Percentiles rank a stretch among this genome's conserved stretches.
phyloP scores from a whole-genome alignment of 2,113 vertebrate genomes.

The Dunckerocampus dactyliophorus region DNA sequence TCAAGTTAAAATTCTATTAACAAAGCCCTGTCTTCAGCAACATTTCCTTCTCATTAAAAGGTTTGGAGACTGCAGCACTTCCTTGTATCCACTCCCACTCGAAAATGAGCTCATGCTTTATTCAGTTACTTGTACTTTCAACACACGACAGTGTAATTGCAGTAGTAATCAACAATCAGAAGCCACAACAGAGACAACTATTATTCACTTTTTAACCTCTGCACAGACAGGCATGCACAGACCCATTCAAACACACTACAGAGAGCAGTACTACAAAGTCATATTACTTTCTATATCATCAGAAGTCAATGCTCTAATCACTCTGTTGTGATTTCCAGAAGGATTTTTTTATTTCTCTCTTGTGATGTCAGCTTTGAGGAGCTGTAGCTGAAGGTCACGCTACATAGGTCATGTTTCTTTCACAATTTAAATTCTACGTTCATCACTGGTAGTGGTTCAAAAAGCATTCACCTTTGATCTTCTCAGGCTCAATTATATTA shows the following conservation, averaged over 20 bases:
- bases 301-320: slow-evolving; percentile 22
- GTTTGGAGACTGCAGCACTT: slow-evolving; percentile 56
- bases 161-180: slow-evolving; percentile 71
- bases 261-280: slow-evolving; percentile 8
- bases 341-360: slow-evolving; percentile 29
- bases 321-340: slow-evolving; percentile 24
- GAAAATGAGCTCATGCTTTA: slow-evolving; percentile 61
- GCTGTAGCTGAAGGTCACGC: slow-evolving; percentile 45
- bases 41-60: slow-evolving; percentile 72
- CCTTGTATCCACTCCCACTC: slow-evolving; percentile 53
- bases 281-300: slow-evolving; percentile 27
- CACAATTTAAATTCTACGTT: slow-evolving; percentile 20
- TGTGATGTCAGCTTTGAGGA: slow-evolving; percentile 33
- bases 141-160: slow-evolving; percentile 69
- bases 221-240: slow-evolving; percentile 28
- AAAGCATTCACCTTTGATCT: slow-evolving; percentile 56
- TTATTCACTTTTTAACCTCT: slow-evolving; percentile 21
- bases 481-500: slow-evolving; percentile 44
- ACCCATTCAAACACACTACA: slow-evolving; percentile 8
- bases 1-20: slow-evolving; percentile 74
- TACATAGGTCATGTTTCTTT: slow-evolving; percentile 23
- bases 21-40: slow-evolving; percentile 70
- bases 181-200: slow-evolving; percentile 63
- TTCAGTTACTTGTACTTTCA: slow-evolving; percentile 70
- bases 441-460: slow-evolving; percentile 40